phyloP scores from a whole-genome alignment of 2,113 vertebrate genomes.

The Corythoichthys intestinalis region DNA sequence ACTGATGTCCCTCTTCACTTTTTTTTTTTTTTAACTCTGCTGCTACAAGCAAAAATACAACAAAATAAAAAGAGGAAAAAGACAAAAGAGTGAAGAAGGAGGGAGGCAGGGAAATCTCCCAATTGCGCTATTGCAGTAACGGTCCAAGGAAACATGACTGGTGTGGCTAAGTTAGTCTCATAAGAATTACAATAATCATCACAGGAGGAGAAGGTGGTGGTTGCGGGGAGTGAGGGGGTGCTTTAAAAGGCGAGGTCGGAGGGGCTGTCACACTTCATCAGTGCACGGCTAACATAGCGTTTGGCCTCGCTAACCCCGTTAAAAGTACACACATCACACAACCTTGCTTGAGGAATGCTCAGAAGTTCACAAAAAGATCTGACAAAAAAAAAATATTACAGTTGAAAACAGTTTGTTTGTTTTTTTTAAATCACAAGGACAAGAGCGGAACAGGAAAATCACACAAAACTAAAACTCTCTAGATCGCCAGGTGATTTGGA shows the following conservation, averaged over 20 bases:
- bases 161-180: conserved; percentile 42
- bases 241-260: conserved; percentile 28
- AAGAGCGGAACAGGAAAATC: no score
- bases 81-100: not conserved
- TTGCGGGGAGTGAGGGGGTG: not conserved
- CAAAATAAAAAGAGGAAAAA: not conserved
- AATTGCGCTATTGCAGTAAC: conserved; percentile 31
- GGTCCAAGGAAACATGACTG: conserved; percentile 28
- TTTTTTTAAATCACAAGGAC: no score
- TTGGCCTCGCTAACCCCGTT: conserved; percentile 49
- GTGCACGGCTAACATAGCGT: conserved; percentile 47
- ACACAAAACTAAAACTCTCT: no score
- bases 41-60: conserved; percentile 13
- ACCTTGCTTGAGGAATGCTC: conserved; percentile 32
- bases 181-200: conserved; percentile 44
- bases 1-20: conserved; percentile 37
- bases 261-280: conserved; percentile 67
- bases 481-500: no score
- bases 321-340: conserved; percentile 26
- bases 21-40: conserved; percentile 35
- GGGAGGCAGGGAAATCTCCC: conserved; percentile 14
- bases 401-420: no score
- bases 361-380: no score
- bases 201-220: conserved; percentile 6
- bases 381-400: no score